Conservation (phyloP, 2,113 vertebrate species). For the Ammodramus savannarum region DNA sequence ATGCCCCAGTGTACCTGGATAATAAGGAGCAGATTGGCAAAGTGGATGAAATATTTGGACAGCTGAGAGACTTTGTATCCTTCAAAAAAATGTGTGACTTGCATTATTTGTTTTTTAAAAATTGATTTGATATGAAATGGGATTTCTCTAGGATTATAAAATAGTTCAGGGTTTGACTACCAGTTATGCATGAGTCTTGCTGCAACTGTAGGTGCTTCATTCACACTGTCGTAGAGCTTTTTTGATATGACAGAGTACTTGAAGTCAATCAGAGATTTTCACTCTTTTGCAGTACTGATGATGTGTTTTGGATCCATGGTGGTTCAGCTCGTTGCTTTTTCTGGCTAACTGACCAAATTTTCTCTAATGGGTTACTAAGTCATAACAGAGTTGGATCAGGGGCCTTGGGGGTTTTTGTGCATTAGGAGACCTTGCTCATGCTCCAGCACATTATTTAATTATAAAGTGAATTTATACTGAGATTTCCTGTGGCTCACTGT, state of each 20-base stretch:
- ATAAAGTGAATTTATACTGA: neutral
- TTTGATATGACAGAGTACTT: neutral
- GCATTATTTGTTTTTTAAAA: neutral
- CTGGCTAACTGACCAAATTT: neutral
- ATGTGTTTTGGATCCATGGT: neutral
- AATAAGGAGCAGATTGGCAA: slow-evolving; percentile 99
- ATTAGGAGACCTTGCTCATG: neutral
- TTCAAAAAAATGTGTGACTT: slow-evolving; percentile 35
- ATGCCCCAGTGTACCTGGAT: slow-evolving; percentile 94
- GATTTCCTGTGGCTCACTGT: neutral
- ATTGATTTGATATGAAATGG: neutral
- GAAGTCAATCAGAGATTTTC: neutral
- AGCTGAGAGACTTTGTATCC: slow-evolving; percentile 98
- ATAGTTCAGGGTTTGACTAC: neutral
- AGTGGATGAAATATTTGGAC: slow-evolving; percentile 98
- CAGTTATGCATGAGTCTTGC: neutral
- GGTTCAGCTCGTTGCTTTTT: neutral
- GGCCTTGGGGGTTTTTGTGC: neutral
- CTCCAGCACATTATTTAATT: neutral
- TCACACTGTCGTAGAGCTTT: neutral
- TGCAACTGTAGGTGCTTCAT: neutral
- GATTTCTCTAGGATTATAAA: neutral
- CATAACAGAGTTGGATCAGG: neutral
- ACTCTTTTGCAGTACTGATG: neutral
- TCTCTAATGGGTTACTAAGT: neutral